A percentile compares a stretch with the other conserved stretches of the same genome.
Conservation (phyloP, 35 echinoderm and acorn worm species). For the Chiridota heheva region DNA sequence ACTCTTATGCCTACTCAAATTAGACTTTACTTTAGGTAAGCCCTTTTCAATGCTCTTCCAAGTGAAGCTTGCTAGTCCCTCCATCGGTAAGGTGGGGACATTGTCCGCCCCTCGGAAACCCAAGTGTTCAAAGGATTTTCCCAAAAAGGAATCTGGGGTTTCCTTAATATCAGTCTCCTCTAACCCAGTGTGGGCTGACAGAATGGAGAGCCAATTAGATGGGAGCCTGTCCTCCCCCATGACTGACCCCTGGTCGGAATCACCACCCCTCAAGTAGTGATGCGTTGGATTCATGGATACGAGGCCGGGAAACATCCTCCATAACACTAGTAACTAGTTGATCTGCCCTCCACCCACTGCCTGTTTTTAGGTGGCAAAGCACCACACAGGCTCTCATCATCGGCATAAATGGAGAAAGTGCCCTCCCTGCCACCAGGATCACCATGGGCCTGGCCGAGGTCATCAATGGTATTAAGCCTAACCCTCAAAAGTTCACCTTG, state of each 20-base stretch:
- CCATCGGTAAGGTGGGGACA: not conserved
- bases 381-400: not conserved
- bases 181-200: not conserved
- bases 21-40: not conserved
- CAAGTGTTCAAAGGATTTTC: not conserved
- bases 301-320: not conserved
- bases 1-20: not conserved
- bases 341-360: not conserved
- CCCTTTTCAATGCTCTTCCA: not conserved
- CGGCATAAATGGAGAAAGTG: not conserved
- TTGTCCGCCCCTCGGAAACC: not conserved
- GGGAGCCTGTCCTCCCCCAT: too few species aligned
- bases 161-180: not conserved
- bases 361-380: not conserved
- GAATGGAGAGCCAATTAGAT: not conserved
- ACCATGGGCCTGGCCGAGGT: not conserved
- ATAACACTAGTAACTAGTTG: not conserved
- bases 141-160: not conserved
- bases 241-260: too few species aligned
- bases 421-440: not conserved
- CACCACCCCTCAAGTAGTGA: not conserved
- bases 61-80: not conserved
- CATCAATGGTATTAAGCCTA: not conserved
- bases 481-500: too few species aligned
- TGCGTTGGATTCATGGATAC: not conserved